Evolutionary conservation across 1,140 invertebrate genomes (phyloP).

Genomic region (Bombus fervidus): DNA sequence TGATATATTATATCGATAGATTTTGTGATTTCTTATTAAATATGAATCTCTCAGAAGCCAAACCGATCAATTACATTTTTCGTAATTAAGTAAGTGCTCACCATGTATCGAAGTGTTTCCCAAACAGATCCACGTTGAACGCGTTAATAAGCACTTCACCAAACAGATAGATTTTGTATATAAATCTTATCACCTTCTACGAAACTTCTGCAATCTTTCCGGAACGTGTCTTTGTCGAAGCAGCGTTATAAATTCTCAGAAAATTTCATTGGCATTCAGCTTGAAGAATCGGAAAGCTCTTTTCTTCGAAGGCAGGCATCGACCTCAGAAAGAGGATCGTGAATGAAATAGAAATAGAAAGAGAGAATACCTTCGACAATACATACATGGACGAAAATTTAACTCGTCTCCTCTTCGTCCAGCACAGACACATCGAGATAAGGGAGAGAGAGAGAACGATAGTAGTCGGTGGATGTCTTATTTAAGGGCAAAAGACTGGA

Average conservation of each 20-base stretch:
- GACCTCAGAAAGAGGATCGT: neutral
- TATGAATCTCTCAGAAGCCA: too few relatives aligned
- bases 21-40: too few relatives aligned
- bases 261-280: neutral
- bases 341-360: neutral
- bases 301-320: neutral
- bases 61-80: too few relatives aligned
- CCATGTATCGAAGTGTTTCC: neutral
- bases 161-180: neutral
- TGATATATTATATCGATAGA: too few relatives aligned
- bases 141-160: neutral
- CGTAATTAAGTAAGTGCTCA: too few relatives aligned
- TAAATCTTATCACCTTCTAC: neutral
- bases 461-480: slow-evolving; percentile 34
- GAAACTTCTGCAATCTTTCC: neutral
- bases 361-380: neutral
- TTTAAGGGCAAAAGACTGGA: slow-evolving; percentile 30
- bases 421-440: too few relatives aligned
- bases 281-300: neutral
- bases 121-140: neutral
- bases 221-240: neutral
- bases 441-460: neutral
- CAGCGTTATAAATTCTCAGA: slow-evolving; percentile 19
- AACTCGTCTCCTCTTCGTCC: neutral
- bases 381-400: neutral